Evolutionary conservation across 1,140 invertebrate genomes (phyloP), one percentile per base, ranked within the genome.

Genomic region (Lerema accius): DNA sequence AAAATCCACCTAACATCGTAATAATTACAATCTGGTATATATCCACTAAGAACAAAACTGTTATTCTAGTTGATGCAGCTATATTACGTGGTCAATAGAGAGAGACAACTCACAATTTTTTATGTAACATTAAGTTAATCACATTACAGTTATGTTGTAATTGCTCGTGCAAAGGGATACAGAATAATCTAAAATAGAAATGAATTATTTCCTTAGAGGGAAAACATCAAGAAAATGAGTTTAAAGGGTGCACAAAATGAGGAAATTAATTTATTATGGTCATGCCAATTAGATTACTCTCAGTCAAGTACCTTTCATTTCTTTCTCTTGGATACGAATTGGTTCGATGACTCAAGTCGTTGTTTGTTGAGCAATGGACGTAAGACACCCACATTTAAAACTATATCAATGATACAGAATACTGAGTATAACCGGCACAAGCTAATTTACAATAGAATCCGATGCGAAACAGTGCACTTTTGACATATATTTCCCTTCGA

Each of bases 271-370:
- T 35, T 51, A 28, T 65, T 65, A 59, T 65, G 16, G 23, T 26
- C 46, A 73, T 63, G 61, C 62, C 40, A 59, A 37, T 55, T 46
- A 59, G 19, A 51, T 50, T 28, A 55, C 15, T 46, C 46, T 32
- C 28, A 16, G 37, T 58, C 6, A n/a, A 48, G 37, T 76, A 76
- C 74, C 74, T 77, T 77, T 77, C 74, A 77, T 77, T 67, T 61
- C 71, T 69, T 58, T 65, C 56, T 62, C 66, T 69, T 67, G 39
- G n/a, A 28, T 37, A 46, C 46, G 17, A 56, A 62, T 50, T 40
- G 14, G 26, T 28, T 46, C 46, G 68, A 50, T 68, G 45, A 61
- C 46, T 67, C 49, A 61, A 32, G 35, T 51, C 19, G 63, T 62
- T 64, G 50, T 63, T 65, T 50, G 50, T 51, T 60, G 40, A 50